Evolutionary conservation across 1,140 invertebrate genomes (phyloP), one percentile per base, ranked within the genome.

Genomic region (Ephestia elutella): DNA sequence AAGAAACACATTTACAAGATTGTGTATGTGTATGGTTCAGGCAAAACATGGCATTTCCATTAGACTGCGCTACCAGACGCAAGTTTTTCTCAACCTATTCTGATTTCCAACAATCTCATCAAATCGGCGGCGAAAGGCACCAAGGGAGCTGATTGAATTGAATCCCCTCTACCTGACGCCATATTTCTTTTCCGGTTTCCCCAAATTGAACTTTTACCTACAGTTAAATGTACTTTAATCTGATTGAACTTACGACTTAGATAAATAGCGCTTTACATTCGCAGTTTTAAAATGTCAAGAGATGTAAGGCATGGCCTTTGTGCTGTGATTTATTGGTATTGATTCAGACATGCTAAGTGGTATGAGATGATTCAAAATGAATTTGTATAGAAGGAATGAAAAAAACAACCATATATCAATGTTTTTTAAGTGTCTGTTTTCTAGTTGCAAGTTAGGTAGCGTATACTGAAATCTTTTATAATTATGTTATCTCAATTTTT

Each of bases 101-200:
- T 80, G 79, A 80, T 85, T 87, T 78, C 72, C 78, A 80, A 87
- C 82, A 86, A 86, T 86, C 85, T 82, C 85, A 87, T 86, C 85
- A 87, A 86, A 87, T 85, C 82, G 59, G 68, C 70, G 67, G 71
- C 71, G 74, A 75, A 73, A 85, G 74, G 77, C 70, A 82, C 75
- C 80, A 73, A 78, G 77, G 81, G 82, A 80, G 66, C 79, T 87
- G 85, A 87, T 87, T 86, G 85, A 85, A 87, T 87, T 86, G 82
- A 85, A 80, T 72, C 65, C 80, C 63, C 70, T 70, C 69, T 79
- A 81, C 82, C 78, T 84, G 75, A 59, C 71, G 68, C 74, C 70
- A 78, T 82, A 86, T 83, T 87, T 83, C 80, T 83, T 85, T 68
- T 71, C 65, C 73, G 76, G 65, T 73, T 75, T 71, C 70, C 78